Conservation (phyloP, 2,888 invertebrate species). For the Dryococelus australis region DNA sequence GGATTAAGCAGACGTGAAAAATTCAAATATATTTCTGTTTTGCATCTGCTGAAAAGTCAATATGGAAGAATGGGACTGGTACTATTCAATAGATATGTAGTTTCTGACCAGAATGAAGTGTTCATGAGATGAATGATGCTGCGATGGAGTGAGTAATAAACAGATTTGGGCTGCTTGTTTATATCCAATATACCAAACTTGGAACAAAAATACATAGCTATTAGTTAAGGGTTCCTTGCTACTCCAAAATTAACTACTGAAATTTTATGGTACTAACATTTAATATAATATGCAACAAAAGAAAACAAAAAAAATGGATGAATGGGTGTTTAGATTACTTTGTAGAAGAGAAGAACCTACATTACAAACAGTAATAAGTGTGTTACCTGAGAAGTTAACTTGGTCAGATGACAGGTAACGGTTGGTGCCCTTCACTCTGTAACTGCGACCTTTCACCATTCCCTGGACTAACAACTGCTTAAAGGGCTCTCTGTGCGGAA, state of each 20-base stretch:
- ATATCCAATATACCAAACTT: too few species aligned
- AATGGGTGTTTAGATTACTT: background rate
- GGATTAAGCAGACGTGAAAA: background rate
- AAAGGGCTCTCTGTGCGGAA: slow-evolving; percentile 87
- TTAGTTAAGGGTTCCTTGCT: too few species aligned
- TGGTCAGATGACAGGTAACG: slow-evolving; percentile 77
- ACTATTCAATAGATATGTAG: too few species aligned
- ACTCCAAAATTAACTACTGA: too few species aligned
- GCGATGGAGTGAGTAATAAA: too few species aligned
- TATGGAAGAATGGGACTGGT: too few species aligned
- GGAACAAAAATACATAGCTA: too few species aligned
- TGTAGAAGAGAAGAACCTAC: background rate
- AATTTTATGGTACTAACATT: too few species aligned
- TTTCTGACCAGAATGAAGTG: too few species aligned
- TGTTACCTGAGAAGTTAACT: slow-evolving; percentile 58
- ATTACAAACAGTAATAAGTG: background rate
- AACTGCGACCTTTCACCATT: slow-evolving; percentile 91
- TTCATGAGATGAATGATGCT: too few species aligned
- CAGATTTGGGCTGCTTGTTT: too few species aligned
- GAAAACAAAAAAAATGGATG: background rate
- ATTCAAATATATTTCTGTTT: background rate
- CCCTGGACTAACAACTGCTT: slow-evolving; percentile 90
- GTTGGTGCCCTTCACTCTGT: slow-evolving; percentile 75
- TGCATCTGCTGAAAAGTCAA: too few species aligned
- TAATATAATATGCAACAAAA: background rate